Evolutionary conservation across 2,113 vertebrate species (phyloP).

Genomic region (Chionomys nivalis): DNA sequence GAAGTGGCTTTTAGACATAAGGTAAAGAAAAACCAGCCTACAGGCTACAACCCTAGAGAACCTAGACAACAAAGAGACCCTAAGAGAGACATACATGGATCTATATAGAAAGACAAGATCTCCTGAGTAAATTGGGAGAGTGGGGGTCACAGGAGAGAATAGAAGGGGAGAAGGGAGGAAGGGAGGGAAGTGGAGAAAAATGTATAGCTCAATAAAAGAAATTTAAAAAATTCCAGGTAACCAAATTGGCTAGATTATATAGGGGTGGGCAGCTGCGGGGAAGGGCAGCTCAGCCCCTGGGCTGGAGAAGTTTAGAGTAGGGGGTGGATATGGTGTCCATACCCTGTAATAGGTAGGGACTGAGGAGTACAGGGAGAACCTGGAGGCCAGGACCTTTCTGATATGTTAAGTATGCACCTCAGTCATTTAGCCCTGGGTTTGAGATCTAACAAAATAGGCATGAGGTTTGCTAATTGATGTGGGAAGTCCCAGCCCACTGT

Average conservation of each 20-base stretch:
- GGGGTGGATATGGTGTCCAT: background rate
- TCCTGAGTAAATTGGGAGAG: too few relatives aligned
- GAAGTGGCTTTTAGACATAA: too few relatives aligned
- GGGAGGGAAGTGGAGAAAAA: too few relatives aligned
- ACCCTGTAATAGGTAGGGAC: background rate
- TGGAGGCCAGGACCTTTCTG: background rate
- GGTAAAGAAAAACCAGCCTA: too few relatives aligned
- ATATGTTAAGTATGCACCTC: background rate
- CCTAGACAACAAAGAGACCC: too few relatives aligned
- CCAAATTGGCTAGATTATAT: background rate
- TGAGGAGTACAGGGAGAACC: background rate
- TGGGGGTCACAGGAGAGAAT: too few relatives aligned
- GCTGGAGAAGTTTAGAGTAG: background rate
- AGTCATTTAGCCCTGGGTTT: background rate
- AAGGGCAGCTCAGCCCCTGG: background rate
- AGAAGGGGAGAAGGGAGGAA: too few relatives aligned
- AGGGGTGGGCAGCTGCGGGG: background rate
- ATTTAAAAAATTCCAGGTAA: background rate
- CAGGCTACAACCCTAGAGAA: too few relatives aligned
- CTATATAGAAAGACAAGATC: too few relatives aligned
- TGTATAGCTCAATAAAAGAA: too few relatives aligned
- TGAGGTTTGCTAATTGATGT: background rate
- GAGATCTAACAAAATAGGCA: background rate
- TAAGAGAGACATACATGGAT: too few relatives aligned
- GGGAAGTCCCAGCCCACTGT: too few relatives aligned